Evolutionary conservation across 2,113 vertebrate genomes (phyloP), one percentile per base, ranked within the genome.

Genomic region (Erinaceus europaeus): DNA sequence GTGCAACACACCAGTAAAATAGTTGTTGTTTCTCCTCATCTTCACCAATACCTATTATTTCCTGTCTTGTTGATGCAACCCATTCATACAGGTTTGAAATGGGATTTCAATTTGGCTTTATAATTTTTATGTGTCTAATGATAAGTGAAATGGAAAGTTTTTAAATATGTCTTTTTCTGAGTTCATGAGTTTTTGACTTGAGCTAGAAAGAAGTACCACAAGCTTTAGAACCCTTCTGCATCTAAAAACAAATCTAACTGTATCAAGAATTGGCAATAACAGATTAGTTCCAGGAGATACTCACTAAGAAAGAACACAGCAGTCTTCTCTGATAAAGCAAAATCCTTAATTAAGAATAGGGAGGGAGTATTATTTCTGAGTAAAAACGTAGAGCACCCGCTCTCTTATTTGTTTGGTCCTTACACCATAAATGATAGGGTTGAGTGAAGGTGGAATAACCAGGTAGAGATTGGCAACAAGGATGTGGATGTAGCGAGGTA

Each of bases 391-490:
- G 40, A 91, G 57, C 20, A 95, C 83, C 27, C 9, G 7, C 7
- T 93, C 86, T 50, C 48, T 4, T 42, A 96, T 87, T 8, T 69
- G 53, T 55, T 84, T 94, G 9, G 84, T 95, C 9, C 78, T 93
- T 5, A 93, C 21, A 0, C 92, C 89, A 34, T 94, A 95, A 75
- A 94, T 20, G 0, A 93, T 32, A 36, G 90, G 92, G 61, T 96
- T 95, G 0, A 95, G 76, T 46, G 71, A 52, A 0, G 92, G 90
- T 1, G 88, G 94, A 17, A 96, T 86, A 32, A 95, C 76, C 64
- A 95, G n/a, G 1, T 88, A 96, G 59, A 95, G 17, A 0, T 88
- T 94, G 52, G 95, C 93, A 85, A 95, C 9, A 8, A 95, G 77
- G 84, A 95, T 82, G 34, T 94, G 96, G n/a, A 93, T 2, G 0